A percentile compares a stretch with the other conserved stretches of the same genome.
These are phyloP conservation scores for Syrphus vitripennis DNA, from an alignment of 2,888 invertebrate genomes.

Conservation along the genomic window DNA sequence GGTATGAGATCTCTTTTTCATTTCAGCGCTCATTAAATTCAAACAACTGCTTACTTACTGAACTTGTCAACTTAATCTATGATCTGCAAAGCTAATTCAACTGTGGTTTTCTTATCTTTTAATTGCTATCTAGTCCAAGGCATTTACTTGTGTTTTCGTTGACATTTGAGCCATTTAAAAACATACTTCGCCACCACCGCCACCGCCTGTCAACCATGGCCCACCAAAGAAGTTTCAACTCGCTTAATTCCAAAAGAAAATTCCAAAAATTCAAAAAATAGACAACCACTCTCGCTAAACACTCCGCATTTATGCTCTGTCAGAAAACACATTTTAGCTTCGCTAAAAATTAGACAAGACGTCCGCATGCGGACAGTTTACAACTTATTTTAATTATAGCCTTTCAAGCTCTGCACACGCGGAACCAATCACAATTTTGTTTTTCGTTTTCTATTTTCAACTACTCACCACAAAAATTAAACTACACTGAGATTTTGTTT, in stretches of 20 bases:
- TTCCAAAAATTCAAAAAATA: conserved; percentile 28
- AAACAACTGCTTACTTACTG: too few species aligned
- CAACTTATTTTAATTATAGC: conserved; percentile 68
- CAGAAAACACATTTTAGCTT: conserved; percentile 21
- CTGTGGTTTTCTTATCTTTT: background rate
- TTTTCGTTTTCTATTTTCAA: conserved; percentile 18
- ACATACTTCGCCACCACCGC: background rate
- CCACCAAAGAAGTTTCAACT: conserved; percentile 39
- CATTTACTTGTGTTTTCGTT: background rate
- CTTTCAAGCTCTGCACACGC: conserved; percentile 51
- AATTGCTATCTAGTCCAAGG: background rate
- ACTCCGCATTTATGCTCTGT: conserved; percentile 19
- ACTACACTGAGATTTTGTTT: conserved; percentile 10
- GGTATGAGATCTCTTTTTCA: too few species aligned
- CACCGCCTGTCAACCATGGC: background rate
- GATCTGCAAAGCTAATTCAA: background rate
- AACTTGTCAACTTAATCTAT: too few species aligned
- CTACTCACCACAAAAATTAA: conserved; percentile 4
- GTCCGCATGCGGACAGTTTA: conserved; percentile 56
- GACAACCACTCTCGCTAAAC: conserved; percentile 33
- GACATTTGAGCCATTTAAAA: background rate
- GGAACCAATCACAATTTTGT: conserved; percentile 40
- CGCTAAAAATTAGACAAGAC: conserved; percentile 62
- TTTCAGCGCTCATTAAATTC: too few species aligned
- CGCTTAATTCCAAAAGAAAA: background rate